Evolutionary conservation across 2,113 vertebrate genomes (phyloP).

Genomic region (Pelvicachromis taeniatus): DNA sequence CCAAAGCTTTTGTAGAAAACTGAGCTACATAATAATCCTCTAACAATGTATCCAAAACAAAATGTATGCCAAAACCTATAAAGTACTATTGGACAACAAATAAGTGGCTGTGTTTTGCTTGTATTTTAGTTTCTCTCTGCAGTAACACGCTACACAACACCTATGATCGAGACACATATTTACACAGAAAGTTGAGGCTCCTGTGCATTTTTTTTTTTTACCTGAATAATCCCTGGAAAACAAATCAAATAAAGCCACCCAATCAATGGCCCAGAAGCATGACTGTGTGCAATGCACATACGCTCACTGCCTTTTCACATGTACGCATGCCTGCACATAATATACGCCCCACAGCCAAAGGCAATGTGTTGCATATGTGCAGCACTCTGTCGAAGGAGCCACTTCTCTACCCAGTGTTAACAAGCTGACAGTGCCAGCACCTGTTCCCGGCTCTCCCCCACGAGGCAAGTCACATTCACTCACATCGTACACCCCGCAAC

Average conservation of each 20-base stretch:
- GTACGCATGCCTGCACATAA: slow-evolving; percentile 29
- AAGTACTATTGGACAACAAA: slow-evolving; percentile 27
- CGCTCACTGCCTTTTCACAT: neutral
- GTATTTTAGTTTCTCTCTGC: neutral
- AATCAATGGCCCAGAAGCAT: neutral
- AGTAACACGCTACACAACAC: neutral
- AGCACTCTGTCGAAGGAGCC: slow-evolving; percentile 23
- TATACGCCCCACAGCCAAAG: slow-evolving; percentile 35
- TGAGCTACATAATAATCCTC: slow-evolving; percentile 16
- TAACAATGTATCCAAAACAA: slow-evolving; percentile 28
- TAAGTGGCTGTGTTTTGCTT: neutral
- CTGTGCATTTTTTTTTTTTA: neutral
- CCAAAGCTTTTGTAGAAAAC: slow-evolving; percentile 25
- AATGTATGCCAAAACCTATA: slow-evolving; percentile 16
- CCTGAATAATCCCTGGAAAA: neutral
- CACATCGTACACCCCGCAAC: slow-evolving; percentile 23
- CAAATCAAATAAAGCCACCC: neutral
- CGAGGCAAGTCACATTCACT: slow-evolving; percentile 37
- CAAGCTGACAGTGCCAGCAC: slow-evolving; percentile 61
- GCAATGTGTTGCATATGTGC: slow-evolving; percentile 61
- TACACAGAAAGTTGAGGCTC: neutral
- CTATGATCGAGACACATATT: neutral
- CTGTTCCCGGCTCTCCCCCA: slow-evolving; percentile 44
- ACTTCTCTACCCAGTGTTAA: slow-evolving; percentile 53
- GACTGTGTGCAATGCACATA: neutral